Evolutionary conservation across 2,797 vertebrate species (phyloP).

Genomic region (Dendrocincla fuliginosa): DNA sequence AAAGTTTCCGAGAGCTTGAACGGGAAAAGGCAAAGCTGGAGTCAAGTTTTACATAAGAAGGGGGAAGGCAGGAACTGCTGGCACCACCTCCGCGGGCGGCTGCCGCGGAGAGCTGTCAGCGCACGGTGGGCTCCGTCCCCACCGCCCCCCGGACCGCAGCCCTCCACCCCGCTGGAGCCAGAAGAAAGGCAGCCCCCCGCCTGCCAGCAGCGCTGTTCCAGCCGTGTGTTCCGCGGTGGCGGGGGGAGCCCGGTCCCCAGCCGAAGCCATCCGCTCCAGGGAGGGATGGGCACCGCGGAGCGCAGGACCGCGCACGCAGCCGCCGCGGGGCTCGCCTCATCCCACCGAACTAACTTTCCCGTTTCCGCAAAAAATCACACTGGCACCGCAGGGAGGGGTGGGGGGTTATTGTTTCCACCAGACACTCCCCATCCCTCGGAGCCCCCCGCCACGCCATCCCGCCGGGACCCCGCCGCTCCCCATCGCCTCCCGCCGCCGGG

Average conservation of each 20-base stretch:
- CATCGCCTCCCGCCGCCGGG: neutral
- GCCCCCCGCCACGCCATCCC: neutral
- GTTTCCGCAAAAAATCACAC: slow-evolving; percentile 12
- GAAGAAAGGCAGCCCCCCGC: too few relatives aligned
- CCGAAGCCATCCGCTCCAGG: neutral
- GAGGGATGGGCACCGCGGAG: neutral
- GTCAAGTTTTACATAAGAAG: neutral
- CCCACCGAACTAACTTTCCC: slow-evolving; percentile 1
- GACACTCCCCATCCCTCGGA: too few relatives aligned
- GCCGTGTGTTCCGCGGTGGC: too few relatives aligned
- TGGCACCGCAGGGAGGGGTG: neutral
- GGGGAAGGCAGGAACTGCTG: neutral
- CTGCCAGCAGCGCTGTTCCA: neutral
- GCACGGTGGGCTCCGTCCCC: neutral
- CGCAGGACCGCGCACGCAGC: neutral
- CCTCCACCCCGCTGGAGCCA: neutral
- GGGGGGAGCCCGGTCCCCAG: neutral
- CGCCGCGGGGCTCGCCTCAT: neutral
- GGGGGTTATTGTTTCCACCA: neutral
- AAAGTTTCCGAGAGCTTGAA: neutral
- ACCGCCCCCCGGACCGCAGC: neutral
- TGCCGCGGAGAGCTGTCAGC: neutral
- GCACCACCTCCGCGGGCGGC: neutral
- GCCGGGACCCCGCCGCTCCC: neutral
- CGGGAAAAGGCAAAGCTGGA: neutral